A percentile compares a stretch with the other conserved stretches of the same genome.
Conservation (phyloP, 2,888 invertebrate genomes). For the Ferrisia virgata region DNA sequence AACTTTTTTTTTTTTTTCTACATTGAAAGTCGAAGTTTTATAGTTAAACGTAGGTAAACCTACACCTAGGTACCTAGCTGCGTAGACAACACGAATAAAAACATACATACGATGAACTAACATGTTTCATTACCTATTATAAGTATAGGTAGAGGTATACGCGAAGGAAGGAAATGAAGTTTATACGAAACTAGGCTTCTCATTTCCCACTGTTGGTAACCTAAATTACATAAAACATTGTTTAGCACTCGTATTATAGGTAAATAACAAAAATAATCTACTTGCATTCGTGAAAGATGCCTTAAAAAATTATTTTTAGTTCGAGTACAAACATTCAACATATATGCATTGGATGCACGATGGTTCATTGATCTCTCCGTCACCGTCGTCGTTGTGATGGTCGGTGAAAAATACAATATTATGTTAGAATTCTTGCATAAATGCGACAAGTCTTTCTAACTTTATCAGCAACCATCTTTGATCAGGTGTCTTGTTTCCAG, state of each 20-base stretch:
- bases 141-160: no score
- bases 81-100: neutral
- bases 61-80: no score
- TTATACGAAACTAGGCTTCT: neutral
- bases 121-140: slow-evolving; percentile 1
- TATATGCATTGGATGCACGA: neutral
- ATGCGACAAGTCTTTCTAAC: neutral
- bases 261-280: neutral
- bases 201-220: neutral
- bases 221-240: neutral
- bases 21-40: neutral
- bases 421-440: neutral
- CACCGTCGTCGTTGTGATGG: no score
- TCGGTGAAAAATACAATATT: neutral
- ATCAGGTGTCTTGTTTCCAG: neutral
- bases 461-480: neutral
- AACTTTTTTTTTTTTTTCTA: neutral
- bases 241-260: slow-evolving; percentile 12
- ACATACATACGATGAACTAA: neutral
- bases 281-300: neutral
- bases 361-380: slow-evolving; percentile 6
- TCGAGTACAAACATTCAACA: no score
- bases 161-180: neutral
- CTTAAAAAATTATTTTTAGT: neutral
- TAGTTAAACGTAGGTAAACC: neutral